A percentile compares a stretch with the other conserved stretches of the same genome.
phyloP scores from a whole-genome alignment of 2,113 vertebrate genomes.

The Peromyscus maniculatus region DNA sequence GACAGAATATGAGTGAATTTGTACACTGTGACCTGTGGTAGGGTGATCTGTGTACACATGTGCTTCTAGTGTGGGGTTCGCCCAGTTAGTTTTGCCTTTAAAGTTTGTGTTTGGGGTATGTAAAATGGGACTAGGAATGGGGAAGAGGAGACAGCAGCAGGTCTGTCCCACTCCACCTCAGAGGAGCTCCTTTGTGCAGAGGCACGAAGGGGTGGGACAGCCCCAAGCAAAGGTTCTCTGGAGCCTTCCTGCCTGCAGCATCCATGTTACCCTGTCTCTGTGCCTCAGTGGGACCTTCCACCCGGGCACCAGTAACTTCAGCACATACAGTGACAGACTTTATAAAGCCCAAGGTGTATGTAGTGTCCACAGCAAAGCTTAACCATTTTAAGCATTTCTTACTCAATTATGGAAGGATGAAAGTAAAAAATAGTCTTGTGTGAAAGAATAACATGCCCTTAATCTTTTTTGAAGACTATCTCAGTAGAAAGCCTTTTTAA shows the following conservation, averaged over 20 bases:
- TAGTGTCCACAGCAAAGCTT: neutral
- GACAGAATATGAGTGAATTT: neutral
- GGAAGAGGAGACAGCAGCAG: neutral
- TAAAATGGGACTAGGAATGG: neutral
- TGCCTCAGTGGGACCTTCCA: neutral
- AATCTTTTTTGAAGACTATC: neutral
- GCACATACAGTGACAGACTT: neutral
- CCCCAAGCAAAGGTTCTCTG: neutral
- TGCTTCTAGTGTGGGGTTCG: neutral
- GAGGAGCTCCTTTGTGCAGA: neutral
- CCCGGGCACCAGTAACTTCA: neutral
- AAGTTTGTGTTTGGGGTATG: neutral
- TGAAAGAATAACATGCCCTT: constrained; percentile 8
- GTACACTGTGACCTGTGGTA: neutral
- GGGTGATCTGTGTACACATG: neutral
- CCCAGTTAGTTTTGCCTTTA: neutral
- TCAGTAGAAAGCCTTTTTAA: neutral
- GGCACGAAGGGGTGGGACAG: neutral
- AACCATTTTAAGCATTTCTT: neutral
- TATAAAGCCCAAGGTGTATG: neutral
- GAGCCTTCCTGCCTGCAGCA: neutral
- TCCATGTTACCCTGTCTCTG: neutral
- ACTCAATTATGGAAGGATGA: neutral
- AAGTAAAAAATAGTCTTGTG: neutral
- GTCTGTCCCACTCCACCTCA: neutral